Evolutionary conservation across 2,113 vertebrate species (phyloP).

Genomic region (Callopanchax toddi): DNA sequence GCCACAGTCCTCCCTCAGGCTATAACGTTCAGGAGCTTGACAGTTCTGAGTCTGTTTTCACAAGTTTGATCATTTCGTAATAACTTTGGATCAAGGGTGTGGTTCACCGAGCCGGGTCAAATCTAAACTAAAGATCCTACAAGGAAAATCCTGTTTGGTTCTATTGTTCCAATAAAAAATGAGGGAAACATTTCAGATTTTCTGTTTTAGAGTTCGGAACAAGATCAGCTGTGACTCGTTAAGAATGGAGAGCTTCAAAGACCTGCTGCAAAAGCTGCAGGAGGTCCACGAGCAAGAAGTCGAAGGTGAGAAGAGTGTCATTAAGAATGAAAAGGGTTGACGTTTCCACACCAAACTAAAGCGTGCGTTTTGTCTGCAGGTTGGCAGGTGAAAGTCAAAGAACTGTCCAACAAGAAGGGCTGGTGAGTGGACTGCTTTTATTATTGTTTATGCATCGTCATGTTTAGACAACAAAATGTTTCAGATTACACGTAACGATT

Average conservation of each 20-base stretch:
- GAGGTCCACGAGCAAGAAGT: constrained; percentile 91
- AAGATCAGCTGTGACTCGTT: constrained; percentile 5
- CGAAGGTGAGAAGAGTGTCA: constrained; percentile 76
- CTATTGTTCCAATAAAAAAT: background rate
- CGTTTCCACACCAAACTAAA: background rate
- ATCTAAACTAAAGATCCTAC: background rate
- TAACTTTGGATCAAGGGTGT: background rate
- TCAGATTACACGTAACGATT: background rate
- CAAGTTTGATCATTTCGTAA: background rate
- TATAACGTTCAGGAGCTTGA: constrained; percentile 16
- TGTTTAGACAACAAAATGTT: constrained; percentile 27
- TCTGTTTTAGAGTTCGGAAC: background rate
- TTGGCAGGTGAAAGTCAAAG: constrained; percentile 89
- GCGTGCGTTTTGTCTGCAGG: constrained; percentile 61
- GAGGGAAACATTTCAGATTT: background rate
- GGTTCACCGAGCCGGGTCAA: background rate
- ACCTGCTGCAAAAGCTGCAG: constrained; percentile 85
- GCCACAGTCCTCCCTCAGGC: constrained; percentile 29
- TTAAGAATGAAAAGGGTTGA: background rate
- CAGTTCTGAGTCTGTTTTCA: constrained; percentile 4
- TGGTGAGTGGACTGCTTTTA: constrained; percentile 80
- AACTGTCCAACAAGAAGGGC: constrained; percentile 90
- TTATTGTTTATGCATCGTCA: background rate
- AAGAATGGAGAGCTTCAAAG: constrained; percentile 83
- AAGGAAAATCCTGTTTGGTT: background rate